phyloP scores from a whole-genome alignment of 1,140 invertebrate genomes.

The Leguminivora glycinivorella region DNA sequence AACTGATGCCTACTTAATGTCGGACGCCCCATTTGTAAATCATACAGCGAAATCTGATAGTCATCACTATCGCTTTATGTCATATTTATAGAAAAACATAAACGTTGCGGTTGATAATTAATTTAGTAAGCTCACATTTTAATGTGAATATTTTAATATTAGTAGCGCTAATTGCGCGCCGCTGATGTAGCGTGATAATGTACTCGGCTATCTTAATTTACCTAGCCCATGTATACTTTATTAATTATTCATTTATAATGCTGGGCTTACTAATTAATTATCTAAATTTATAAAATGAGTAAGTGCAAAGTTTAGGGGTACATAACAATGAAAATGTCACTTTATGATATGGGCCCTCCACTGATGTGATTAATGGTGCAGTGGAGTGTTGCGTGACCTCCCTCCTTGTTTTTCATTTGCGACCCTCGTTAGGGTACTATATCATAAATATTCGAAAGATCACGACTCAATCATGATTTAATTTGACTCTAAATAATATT shows the following conservation, averaged over 20 bases:
- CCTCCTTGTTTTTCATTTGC: conserved; percentile 63
- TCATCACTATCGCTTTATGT: conserved; percentile 35
- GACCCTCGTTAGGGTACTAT: conserved; percentile 42
- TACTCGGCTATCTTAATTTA: neutral
- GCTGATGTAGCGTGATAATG: conserved; percentile 5
- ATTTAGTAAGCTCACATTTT: neutral
- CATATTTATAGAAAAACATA: neutral
- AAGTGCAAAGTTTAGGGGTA: conserved; percentile 63
- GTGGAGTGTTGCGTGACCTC: conserved; percentile 53
- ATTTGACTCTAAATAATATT: neutral
- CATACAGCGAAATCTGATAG: conserved; percentile 40
- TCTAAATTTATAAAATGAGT: conserved; percentile 58
- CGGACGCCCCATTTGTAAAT: conserved; percentile 39
- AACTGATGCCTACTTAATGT: conserved; percentile 49
- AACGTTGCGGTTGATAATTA: neutral
- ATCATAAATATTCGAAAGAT: conserved; percentile 39
- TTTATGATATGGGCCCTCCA: conserved; percentile 67
- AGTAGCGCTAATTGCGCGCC: conserved; percentile 11
- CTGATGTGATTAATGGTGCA: conserved; percentile 74
- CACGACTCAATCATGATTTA: neutral
- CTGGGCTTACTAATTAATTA: neutral
- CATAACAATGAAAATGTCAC: conserved; percentile 74
- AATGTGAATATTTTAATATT: neutral
- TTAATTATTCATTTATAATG: conserved; percentile 18
- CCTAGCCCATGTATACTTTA: neutral